Percentiles rank a stretch among this genome's conserved stretches.
phyloP scores from a whole-genome alignment of 2,113 vertebrate species.

The Pedionomus torquatus region DNA sequence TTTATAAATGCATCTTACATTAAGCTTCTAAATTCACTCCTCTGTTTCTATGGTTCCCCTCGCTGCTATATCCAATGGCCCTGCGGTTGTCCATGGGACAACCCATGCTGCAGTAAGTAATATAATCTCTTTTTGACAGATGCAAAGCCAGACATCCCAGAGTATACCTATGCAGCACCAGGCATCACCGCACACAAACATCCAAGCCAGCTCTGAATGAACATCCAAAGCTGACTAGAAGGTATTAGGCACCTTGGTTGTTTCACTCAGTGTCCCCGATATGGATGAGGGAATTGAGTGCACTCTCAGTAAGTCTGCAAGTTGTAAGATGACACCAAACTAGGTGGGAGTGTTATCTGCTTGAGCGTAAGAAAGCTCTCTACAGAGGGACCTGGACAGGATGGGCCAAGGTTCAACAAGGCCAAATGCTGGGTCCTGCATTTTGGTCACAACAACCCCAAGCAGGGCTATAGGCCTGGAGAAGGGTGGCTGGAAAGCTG shows the following conservation, averaged over 20 bases:
- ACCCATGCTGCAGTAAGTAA: not conserved
- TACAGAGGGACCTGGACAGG: too few relatives aligned
- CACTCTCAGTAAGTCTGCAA: too few relatives aligned
- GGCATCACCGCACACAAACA: not conserved
- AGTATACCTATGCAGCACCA: fast-evolving
- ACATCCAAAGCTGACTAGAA: not conserved
- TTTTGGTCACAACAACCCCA: too few relatives aligned
- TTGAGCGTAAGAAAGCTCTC: too few relatives aligned
- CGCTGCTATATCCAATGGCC: not conserved
- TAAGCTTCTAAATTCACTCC: not conserved
- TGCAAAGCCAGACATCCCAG: not conserved
- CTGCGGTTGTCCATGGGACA: not conserved
- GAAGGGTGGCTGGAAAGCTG: too few relatives aligned
- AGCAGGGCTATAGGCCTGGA: too few relatives aligned
- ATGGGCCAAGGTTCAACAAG: too few relatives aligned
- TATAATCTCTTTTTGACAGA: not conserved
- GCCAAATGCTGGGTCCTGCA: too few relatives aligned
- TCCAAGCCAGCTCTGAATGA: not conserved
- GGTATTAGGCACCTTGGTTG: not conserved
- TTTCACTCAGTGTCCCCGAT: not conserved
- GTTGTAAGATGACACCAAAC: too few relatives aligned
- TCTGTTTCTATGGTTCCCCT: not conserved
- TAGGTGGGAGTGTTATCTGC: too few relatives aligned
- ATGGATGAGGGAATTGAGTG: too few relatives aligned
- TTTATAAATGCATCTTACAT: not conserved